Percentiles rank a stretch among this genome's conserved stretches.
Conservation (phyloP, 2,113 vertebrate species). For the Istiophorus platypterus region DNA sequence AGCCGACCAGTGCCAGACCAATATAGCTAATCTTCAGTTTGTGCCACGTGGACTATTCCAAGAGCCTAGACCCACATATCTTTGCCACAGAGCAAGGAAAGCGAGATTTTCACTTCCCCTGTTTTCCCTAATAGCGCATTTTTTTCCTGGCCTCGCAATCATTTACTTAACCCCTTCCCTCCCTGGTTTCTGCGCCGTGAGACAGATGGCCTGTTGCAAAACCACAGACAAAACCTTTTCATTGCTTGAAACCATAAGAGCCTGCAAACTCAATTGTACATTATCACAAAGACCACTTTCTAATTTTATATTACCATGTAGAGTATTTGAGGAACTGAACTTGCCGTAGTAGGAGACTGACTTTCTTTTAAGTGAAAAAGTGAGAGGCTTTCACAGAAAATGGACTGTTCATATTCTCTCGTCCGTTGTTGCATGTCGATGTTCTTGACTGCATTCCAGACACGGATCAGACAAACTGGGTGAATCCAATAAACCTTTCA, state of each 20-base stretch:
- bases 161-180: conserved; percentile 66
- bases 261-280: not conserved
- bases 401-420: not conserved
- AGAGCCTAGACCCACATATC: conserved; percentile 71
- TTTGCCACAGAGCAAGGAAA: conserved; percentile 69
- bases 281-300: not conserved
- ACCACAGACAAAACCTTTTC: conserved; percentile 17
- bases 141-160: conserved; percentile 67
- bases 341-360: not conserved
- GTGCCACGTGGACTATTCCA: conserved; percentile 76
- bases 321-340: not conserved
- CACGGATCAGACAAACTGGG: not conserved
- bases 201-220: conserved; percentile 32
- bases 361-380: not conserved
- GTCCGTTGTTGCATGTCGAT: not conserved
- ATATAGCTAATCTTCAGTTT: conserved; percentile 61
- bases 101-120: conserved; percentile 60
- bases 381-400: conserved; percentile 8
- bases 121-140: conserved; percentile 68
- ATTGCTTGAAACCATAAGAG: not conserved
- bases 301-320: not conserved
- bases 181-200: conserved; percentile 15
- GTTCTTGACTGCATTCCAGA: not conserved
- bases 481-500: not conserved
- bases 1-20: conserved; percentile 58